Evolutionary conservation across 2,797 vertebrate species (phyloP), one percentile per base, ranked within the genome.

Genomic region (Semaprochilodus insignis): DNA sequence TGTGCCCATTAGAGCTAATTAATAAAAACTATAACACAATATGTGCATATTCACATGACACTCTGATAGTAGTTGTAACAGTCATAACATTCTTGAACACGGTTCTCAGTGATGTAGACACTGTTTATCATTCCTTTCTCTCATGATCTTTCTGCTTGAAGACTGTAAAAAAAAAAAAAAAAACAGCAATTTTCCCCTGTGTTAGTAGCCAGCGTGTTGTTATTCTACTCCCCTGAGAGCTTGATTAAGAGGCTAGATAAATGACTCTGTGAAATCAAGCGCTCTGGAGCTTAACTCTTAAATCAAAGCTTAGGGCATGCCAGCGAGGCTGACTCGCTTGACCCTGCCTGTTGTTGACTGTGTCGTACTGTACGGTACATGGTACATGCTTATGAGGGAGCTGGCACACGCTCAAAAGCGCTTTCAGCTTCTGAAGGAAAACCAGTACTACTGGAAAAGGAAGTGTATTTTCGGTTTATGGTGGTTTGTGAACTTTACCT

Each of bases 181-280:
- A 48, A 13, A 77, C 70, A 55, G 40, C 34, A 14, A 52, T 84
- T 84, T 76, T 52, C 34, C 73, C 48, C 52, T 21, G 52, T 44
- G 21, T 83, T 72, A 77, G 77, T 81, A 84, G 78, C 65, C 69
- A 67, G 70, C 17, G 17, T 80, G 75, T 76, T 80, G 55, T 83
- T 85, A 80, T 81, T 78, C 52, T 69, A 79, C 81, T 84, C 65
- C 59, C 70, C 36, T 73, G 65, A 74, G 74, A 80, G 83, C 36
- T 77, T 81, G 77, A 83, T 85, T 80, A 76, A 82, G 48, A 67
- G 80, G 52, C 80, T 83, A 81, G 74, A 83, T 80, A 82, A 81
- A 83, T 84, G 60, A 74, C 70, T 77, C 44, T 17, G 74, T 81
- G 66, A 82, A 84, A 84, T 78, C 83, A 80, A 83, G 82, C 51